Percentiles rank a stretch among this genome's conserved stretches.
phyloP scores from a whole-genome alignment of 2,113 vertebrate genomes.

The Mesocricetus auratus region DNA sequence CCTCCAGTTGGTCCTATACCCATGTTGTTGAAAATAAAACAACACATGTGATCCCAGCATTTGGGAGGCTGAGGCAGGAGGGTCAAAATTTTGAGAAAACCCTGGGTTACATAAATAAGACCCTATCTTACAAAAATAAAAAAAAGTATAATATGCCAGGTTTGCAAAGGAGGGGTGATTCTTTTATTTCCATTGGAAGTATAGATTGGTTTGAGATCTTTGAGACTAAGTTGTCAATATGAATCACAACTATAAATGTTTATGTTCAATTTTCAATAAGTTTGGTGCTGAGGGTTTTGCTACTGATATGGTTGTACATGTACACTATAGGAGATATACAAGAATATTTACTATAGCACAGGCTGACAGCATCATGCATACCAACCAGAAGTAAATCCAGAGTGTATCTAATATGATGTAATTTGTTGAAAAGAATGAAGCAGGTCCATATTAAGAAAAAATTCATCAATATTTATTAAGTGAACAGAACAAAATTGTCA shows the following conservation, averaged over 20 bases:
- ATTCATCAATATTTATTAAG: constrained; percentile 7
- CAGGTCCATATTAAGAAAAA: neutral
- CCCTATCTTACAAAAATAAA: neutral
- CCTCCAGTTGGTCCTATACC: neutral
- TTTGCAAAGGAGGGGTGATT: neutral
- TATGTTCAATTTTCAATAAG: neutral
- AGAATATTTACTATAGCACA: neutral
- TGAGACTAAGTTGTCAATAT: neutral
- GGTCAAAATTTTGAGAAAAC: neutral
- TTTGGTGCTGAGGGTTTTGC: neutral
- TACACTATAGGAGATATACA: neutral
- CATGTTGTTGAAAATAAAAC: neutral
- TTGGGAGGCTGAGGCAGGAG: neutral
- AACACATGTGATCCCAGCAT: neutral
- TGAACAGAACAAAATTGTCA: neutral
- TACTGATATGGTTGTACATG: neutral
- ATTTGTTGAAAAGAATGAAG: neutral
- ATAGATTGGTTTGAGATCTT: neutral
- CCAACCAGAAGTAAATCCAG: neutral
- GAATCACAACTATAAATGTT: neutral
- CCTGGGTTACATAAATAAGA: neutral
- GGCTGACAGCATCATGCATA: neutral
- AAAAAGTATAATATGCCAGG: neutral
- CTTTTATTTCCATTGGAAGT: neutral
- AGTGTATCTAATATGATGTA: neutral